Base-by-base conservation (phyloP, 2,888 invertebrate genomes). In the Acanthosepion lycidas region DNA sequence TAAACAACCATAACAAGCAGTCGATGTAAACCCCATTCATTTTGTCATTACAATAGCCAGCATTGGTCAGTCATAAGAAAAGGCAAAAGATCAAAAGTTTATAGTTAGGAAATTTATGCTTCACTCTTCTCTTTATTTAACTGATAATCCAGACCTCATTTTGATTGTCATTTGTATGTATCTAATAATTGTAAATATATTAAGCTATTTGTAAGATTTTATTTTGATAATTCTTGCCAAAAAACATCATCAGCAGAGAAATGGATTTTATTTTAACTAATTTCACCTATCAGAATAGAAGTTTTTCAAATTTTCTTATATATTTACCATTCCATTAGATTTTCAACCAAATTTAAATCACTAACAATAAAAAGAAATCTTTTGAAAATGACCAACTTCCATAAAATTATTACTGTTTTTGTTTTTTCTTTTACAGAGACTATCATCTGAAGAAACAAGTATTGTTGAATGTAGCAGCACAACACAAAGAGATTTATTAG, bases 401-500 rank as follows among this genome's bases (percentile, higher is more conserved):
- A 64, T 64, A 92, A 28, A 42, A 9, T 91, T 23, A 8, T 92
- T 48, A 33, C 9, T 91, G 49, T 51, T n/a, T 93, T 15, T n/a
- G n/a, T n/a, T 92, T 49, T 49, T 12, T 92, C n/a, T 51, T 26
- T 53, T 18, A 26, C 93, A 93, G 93, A 93, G 93, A 93, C n/a
- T 93, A 49, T 53, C 93, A 93, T 93, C 48, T 49, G 93, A 93
- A 93, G 93, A 93, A 93, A 93, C 93, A 49, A 53, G 51, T 53
- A 93, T 93, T 93, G 93, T 93, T 53, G 93, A 93, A 93, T 93
- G 93, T 53, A 93, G 93, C 53, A 93, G 93, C 53, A 93, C 93
- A 53, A 93, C 93, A 42, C 93, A 48, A 53, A 93, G 93, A 93
- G 93, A 93, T 93, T n/a, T 93, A 51, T 53, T 48, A 42, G 93